Percentiles rank a stretch among this genome's conserved stretches.
phyloP scores from a whole-genome alignment of 2,797 vertebrate genomes.

The Urocyon cinereoargenteus region DNA sequence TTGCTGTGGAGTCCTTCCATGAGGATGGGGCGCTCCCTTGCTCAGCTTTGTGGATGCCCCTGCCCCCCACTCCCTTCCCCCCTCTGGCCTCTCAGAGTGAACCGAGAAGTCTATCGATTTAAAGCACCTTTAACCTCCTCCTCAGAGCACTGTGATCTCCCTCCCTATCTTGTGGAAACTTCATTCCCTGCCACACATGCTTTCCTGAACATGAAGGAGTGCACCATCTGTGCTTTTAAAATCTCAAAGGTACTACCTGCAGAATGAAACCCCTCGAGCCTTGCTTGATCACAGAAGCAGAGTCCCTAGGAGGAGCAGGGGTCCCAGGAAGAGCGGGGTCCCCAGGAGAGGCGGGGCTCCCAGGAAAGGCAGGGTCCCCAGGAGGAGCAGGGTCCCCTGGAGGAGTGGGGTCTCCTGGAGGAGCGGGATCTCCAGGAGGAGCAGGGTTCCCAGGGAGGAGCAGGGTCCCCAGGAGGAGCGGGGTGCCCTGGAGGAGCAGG shows the following conservation, averaged over 20 bases:
- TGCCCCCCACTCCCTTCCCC: neutral
- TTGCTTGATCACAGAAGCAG: neutral
- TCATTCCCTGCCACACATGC: neutral
- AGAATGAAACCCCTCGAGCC: neutral
- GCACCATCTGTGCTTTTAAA: neutral
- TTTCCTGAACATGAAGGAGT: neutral
- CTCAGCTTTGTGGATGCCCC: neutral
- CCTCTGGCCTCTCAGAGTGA: neutral
- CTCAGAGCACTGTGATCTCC: neutral
- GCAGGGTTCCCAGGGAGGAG: too few relatives aligned
- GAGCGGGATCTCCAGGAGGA: too few relatives aligned
- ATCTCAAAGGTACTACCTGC: neutral
- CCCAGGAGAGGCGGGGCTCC: too few relatives aligned
- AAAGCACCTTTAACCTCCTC: neutral
- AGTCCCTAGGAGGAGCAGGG: neutral
- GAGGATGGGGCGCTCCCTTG: neutral
- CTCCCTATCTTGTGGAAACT: neutral
- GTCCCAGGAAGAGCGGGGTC: too few relatives aligned
- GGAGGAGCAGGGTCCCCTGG: too few relatives aligned
- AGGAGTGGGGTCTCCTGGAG: too few relatives aligned
- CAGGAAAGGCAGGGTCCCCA: too few relatives aligned
- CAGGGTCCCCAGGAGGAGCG: neutral
- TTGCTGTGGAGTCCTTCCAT: neutral
- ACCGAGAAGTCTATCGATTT: accelerated
- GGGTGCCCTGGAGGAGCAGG: neutral